Percentiles rank a stretch among this genome's conserved stretches.
These are phyloP conservation scores for Salpingus planirostris DNA, from an alignment of 2,888 invertebrate species.

Conservation along the genomic window DNA sequence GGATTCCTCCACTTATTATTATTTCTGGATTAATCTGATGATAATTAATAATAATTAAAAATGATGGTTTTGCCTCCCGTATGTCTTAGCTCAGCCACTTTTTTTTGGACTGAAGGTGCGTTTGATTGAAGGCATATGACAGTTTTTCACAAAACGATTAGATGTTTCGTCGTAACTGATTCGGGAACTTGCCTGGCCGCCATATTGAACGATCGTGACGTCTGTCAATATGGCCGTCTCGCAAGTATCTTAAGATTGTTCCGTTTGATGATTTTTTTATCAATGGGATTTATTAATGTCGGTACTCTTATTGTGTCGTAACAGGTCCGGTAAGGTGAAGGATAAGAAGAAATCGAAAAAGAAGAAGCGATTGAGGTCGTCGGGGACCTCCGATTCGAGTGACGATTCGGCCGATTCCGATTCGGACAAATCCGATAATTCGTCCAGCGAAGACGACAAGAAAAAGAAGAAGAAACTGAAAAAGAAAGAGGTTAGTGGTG, in stretches of 20 bases:
- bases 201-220: too few species aligned
- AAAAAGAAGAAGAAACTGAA: slow-evolving; percentile 43
- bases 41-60: too few species aligned
- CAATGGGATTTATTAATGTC: too few species aligned
- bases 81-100: slow-evolving; percentile 38
- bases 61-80: slow-evolving; percentile 32
- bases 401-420: slow-evolving; percentile 24
- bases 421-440: slow-evolving; percentile 34
- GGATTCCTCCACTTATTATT: slow-evolving; percentile 21
- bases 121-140: too few species aligned
- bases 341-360: slow-evolving; percentile 39
- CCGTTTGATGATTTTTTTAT: too few species aligned
- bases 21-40: too few species aligned
- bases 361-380: slow-evolving; percentile 29
- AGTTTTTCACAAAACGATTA: too few species aligned
- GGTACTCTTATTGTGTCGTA: too few species aligned
- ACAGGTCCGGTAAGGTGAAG: slow-evolving; percentile 36
- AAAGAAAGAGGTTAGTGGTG: slow-evolving; percentile 43
- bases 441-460: slow-evolving; percentile 40
- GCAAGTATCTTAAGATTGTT: too few species aligned
- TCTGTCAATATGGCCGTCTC: too few species aligned
- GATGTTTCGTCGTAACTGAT: too few species aligned
- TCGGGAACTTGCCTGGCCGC: too few species aligned
- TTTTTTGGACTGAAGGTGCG: slow-evolving; percentile 39
- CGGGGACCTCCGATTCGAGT: slow-evolving; percentile 26